These are phyloP conservation scores for Alviniconcha strummeri DNA, from an alignment of 2,888 invertebrate genomes.

Conservation along the genomic window DNA sequence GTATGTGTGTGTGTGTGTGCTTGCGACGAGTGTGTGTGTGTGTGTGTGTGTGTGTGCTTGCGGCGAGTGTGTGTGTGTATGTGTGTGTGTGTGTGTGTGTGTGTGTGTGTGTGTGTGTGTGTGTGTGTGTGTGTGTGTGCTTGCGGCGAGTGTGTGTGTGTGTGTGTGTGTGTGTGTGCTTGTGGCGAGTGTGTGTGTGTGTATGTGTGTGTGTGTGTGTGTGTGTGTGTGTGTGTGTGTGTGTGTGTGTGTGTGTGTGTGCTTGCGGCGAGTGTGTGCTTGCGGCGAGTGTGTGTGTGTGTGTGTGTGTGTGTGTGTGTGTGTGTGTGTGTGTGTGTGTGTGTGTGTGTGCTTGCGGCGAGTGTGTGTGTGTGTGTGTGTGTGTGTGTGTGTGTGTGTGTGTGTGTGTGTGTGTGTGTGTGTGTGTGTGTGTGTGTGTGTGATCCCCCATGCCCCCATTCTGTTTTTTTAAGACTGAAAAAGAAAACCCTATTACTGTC, in stretches of 20 bases:
- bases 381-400: background rate
- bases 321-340: background rate
- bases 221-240: background rate
- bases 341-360: background rate
- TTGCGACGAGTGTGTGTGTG: background rate
- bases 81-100: too few species aligned
- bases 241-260: background rate
- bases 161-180: background rate
- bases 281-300: background rate
- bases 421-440: background rate
- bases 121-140: too few species aligned
- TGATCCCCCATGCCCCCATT: background rate
- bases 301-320: constrained; percentile 1
- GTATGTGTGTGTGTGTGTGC: background rate
- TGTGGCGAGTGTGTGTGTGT: background rate
- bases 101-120: too few species aligned
- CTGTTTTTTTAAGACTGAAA: too few species aligned
- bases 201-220: background rate
- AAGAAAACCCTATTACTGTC: too few species aligned
- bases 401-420: background rate
- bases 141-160: too few species aligned
- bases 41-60: too few species aligned
- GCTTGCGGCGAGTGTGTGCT: too few species aligned
- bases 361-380: background rate
- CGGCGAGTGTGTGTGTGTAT: too few species aligned